Evolutionary conservation across 1,140 invertebrate species (phyloP).

Genomic region (Phymastichus coffea): DNA sequence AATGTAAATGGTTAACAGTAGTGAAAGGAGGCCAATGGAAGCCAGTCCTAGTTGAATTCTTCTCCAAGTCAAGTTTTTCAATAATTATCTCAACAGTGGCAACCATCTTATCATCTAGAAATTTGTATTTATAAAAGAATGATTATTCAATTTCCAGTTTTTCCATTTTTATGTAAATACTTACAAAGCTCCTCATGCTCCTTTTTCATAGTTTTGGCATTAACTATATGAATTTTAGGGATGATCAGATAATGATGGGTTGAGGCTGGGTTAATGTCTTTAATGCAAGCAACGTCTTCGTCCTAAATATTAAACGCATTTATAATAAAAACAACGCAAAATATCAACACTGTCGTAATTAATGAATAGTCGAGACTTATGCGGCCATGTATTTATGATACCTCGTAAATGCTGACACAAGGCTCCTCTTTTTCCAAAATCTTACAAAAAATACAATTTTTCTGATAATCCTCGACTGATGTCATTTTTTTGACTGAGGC

Average conservation of each 20-base stretch:
- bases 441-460: slow-evolving; percentile 72
- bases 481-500: neutral
- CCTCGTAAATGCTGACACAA: slow-evolving; percentile 58
- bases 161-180: slow-evolving; percentile 31
- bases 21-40: slow-evolving; percentile 93
- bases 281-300: slow-evolving; percentile 75
- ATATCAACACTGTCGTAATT: too few relatives aligned
- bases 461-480: slow-evolving; percentile 1
- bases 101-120: slow-evolving; percentile 66
- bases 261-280: slow-evolving; percentile 81
- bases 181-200: slow-evolving; percentile 69
- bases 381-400: too few relatives aligned
- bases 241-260: slow-evolving; percentile 79
- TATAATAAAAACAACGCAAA: neutral
- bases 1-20: slow-evolving; percentile 79
- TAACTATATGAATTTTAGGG: slow-evolving; percentile 74
- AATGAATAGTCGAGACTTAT: too few relatives aligned
- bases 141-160: slow-evolving; percentile 5
- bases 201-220: slow-evolving; percentile 68
- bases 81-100: slow-evolving; percentile 59
- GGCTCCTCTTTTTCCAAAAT: slow-evolving; percentile 63
- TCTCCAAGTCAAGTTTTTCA: slow-evolving; percentile 55
- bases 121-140: slow-evolving; percentile 30
- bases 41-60: slow-evolving; percentile 68
- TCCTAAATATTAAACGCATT: slow-evolving; percentile 60